Base-by-base conservation (phyloP, 2,113 vertebrate species). In the Pogona vitticeps region DNA sequence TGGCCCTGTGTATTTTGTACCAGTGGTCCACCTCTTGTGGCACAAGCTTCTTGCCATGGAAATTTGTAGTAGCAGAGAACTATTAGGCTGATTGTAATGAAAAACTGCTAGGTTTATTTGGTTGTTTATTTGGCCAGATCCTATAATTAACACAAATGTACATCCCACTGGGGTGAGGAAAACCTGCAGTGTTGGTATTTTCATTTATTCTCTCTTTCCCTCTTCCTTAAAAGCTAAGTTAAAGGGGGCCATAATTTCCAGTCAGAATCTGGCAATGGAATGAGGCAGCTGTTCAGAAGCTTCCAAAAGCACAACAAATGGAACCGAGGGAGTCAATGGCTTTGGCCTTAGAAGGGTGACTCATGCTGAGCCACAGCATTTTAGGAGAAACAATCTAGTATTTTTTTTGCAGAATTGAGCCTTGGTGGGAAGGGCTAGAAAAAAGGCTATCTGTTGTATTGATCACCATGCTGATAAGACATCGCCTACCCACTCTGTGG, bases 281-380 rank as follows among this genome's bases (percentile, higher is more conserved):
- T 38, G 58, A 36, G 33, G 84, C 93, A 95, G 95, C 96, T 96
- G 96, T 90, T 94, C 72, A 72, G 72, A 93, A 79, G 93, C 23
- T 78, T 96, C 93, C 86, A 59, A 85, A 77, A 14, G 70, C 31
- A 36, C 84, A 82, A 92, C 92, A 92, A 88, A 86, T 89, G 94
- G 92, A 46, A 13, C 82, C 20, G 87, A 93, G 83, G 92, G 93
- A 92, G 92, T 94, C 94, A 92, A 95, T 14, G 72, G 68, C 75
- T 86, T 85, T 85, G 84, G 87, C 81, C 89, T 91, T 83, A 59
- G 58, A 76, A 71, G 31, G 0, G 70, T 88, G 94, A 94, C 76
- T 91, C 85, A 93, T 80, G 65, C 3, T 58, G 76, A 18, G 0
- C 26, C 15, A 73, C 86, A 88, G 90, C 36, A 86, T 86, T 86